A percentile compares a stretch with the other conserved stretches of the same genome.
These are phyloP conservation scores for Rhodeus uyekii DNA, from an alignment of 2,797 vertebrate species.

Conservation along the genomic window DNA sequence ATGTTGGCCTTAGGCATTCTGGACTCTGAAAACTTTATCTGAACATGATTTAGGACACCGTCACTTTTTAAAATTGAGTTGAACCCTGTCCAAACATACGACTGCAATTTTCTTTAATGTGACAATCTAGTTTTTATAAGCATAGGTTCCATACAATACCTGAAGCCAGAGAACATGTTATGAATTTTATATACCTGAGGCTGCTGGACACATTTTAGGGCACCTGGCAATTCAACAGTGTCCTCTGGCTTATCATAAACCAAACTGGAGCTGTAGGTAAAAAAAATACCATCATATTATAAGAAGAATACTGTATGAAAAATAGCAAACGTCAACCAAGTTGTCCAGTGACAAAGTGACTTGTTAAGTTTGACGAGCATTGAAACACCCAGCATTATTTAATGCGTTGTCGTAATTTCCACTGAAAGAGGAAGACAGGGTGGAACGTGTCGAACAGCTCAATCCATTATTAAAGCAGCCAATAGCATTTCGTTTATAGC, in stretches of 20 bases:
- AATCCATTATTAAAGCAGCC: too few relatives aligned
- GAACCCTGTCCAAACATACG: slow-evolving; percentile 29
- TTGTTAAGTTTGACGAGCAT: too few relatives aligned
- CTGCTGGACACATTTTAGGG: background rate
- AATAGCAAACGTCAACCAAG: too few relatives aligned
- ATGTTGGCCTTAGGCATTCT: slow-evolving; percentile 2
- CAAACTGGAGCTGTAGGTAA: too few relatives aligned
- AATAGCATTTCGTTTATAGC: too few relatives aligned
- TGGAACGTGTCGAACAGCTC: too few relatives aligned
- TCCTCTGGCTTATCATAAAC: slow-evolving; percentile 11
- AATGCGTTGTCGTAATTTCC: too few relatives aligned
- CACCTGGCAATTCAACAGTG: slow-evolving; percentile 25
- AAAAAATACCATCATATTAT: too few relatives aligned
- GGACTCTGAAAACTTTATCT: slow-evolving; percentile 31
- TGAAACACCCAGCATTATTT: too few relatives aligned
- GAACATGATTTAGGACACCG: slow-evolving; percentile 41
- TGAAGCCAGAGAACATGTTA: slow-evolving; percentile 31
- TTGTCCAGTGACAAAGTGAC: too few relatives aligned
- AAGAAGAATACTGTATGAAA: too few relatives aligned
- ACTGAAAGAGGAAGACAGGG: too few relatives aligned
- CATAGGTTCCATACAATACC: slow-evolving; percentile 40
- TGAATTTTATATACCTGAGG: slow-evolving; percentile 28
- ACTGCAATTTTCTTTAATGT: slow-evolving; percentile 48
- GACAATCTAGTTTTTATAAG: slow-evolving; percentile 53
- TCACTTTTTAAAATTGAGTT: slow-evolving; percentile 35